Conservation (phyloP, 1,140 invertebrate species). For the Aphaenogaster floridana region DNA sequence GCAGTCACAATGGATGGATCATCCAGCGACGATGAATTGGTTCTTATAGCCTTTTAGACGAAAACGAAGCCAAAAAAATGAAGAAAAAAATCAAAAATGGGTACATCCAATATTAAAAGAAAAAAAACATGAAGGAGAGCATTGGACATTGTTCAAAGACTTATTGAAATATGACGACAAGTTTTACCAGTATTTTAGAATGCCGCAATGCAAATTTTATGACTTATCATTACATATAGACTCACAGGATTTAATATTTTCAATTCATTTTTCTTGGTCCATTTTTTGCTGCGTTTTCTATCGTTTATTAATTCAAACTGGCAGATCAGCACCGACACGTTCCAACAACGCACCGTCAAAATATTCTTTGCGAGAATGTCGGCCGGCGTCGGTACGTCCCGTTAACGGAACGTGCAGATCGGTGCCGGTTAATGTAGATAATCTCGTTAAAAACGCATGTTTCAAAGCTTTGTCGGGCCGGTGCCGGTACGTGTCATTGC, state of each 20-base stretch:
- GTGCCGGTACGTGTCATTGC: no score
- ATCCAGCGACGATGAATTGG: background rate
- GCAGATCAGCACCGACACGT: no score
- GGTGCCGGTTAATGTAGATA: no score
- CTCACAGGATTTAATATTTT: background rate
- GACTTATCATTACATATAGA: background rate
- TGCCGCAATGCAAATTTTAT: background rate
- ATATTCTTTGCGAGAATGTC: no score
- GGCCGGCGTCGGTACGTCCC: no score
- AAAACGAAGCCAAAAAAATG: background rate
- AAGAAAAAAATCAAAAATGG: background rate
- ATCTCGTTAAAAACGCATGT: no score
- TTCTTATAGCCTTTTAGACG: background rate
- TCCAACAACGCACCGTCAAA: no score
- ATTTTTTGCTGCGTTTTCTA: background rate
- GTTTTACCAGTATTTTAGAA: background rate
- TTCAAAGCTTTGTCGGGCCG: no score
- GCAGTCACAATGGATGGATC: background rate
- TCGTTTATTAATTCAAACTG: background rate
- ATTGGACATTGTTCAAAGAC: background rate
- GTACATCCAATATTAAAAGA: constrained; percentile 14
- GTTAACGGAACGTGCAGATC: no score
- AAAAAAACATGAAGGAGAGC: background rate
- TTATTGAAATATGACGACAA: background rate
- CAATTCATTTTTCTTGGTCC: background rate